Evolutionary conservation across 2,113 vertebrate species (phyloP).

Genomic region (Perca schrenkii): DNA sequence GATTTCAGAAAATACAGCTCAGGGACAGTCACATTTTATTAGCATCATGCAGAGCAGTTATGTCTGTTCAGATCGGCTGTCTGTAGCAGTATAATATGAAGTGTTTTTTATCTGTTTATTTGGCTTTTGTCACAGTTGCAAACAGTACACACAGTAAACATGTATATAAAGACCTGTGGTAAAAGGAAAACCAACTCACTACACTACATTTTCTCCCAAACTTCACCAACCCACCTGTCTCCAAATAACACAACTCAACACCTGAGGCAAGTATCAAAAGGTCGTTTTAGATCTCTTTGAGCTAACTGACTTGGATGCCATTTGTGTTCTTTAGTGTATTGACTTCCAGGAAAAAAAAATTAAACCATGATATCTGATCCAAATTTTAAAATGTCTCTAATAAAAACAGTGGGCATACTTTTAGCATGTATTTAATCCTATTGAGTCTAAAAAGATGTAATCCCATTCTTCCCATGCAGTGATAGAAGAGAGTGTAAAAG

Average conservation of each 20-base stretch:
- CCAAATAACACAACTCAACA: not conserved
- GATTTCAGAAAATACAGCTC: slow-evolving; percentile 60
- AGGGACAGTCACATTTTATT: slow-evolving; percentile 60
- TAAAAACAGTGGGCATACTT: slow-evolving; percentile 1
- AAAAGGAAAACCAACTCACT: not conserved
- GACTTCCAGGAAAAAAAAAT: not conserved
- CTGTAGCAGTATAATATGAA: slow-evolving; percentile 35
- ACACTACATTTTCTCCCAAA: slow-evolving; percentile 2
- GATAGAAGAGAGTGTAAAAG: slow-evolving; percentile 37
- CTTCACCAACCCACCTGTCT: not conserved
- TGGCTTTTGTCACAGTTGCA: slow-evolving; percentile 29
- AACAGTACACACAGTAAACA: not conserved
- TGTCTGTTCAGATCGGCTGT: slow-evolving; percentile 42
- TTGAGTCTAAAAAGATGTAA: not conserved
- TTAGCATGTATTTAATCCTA: slow-evolving; percentile 9
- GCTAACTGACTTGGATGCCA: not conserved
- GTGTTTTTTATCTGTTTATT: slow-evolving; percentile 23
- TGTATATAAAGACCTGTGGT: not conserved
- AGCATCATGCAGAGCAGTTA: slow-evolving; percentile 50
- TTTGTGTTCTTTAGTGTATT: not conserved
- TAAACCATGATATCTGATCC: not conserved
- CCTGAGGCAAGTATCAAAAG: not conserved
- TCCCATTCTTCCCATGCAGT: slow-evolving; percentile 1
- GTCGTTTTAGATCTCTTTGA: not conserved
- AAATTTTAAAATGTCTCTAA: not conserved